phyloP scores from a whole-genome alignment of 2,888 invertebrate species.

The Clunio marinus region DNA sequence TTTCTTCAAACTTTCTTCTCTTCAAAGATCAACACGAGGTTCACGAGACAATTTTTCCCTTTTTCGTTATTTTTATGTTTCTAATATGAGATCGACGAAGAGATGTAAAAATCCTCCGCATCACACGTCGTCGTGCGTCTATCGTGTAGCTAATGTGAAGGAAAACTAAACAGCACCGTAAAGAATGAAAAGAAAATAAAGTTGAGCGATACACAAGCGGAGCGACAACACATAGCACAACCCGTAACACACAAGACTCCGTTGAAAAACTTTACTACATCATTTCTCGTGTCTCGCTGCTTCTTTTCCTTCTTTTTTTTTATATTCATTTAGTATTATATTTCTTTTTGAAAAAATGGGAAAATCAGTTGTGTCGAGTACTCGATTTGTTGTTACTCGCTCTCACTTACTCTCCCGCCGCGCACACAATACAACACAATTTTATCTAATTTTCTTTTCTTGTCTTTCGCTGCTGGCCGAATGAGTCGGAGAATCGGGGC shows the following conservation, averaged over 20 bases:
- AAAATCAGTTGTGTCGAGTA: constrained; percentile 20
- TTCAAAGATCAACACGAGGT: constrained; percentile 24
- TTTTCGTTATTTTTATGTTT: background rate
- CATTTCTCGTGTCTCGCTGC: background rate
- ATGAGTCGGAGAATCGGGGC: background rate
- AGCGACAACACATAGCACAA: constrained; percentile 13
- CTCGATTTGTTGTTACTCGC: constrained; percentile 11
- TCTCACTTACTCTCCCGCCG: constrained; percentile 4
- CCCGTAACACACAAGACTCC: background rate
- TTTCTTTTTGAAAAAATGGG: constrained; percentile 14
- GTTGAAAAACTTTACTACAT: constrained; percentile 17
- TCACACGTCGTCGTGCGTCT: constrained; percentile 33
- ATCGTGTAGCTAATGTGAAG: constrained; percentile 36
- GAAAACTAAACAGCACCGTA: constrained; percentile 29
- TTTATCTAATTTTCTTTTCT: constrained; percentile 16
- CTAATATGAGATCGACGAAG: no score
- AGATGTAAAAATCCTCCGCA: constrained; percentile 6
- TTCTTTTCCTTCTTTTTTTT: background rate
- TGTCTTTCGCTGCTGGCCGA: background rate
- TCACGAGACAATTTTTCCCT: background rate
- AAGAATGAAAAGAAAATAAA: constrained; percentile 9
- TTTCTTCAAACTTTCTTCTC: background rate
- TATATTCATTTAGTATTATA: background rate
- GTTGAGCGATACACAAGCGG: constrained; percentile 26
- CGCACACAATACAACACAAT: constrained; percentile 1